phyloP scores from a whole-genome alignment of 1,140 invertebrate species.

The Zelostemma sp. region DNA sequence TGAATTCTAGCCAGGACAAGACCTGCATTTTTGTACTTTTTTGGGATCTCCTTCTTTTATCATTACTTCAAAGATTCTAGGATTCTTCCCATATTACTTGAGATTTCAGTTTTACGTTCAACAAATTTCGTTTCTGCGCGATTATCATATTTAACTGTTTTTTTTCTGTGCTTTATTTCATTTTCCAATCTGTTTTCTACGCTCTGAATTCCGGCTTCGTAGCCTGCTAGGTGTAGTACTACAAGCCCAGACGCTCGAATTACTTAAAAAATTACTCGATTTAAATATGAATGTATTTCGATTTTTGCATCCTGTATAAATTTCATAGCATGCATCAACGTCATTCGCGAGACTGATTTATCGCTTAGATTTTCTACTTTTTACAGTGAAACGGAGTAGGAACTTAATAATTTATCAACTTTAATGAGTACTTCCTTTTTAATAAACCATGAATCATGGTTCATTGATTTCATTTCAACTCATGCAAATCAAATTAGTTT shows the following conservation, averaged over 20 bases:
- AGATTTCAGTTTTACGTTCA: constrained; percentile 6
- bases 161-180: not conserved
- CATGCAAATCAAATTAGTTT: too few relatives aligned
- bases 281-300: constrained; percentile 17
- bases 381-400: not conserved
- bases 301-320: constrained; percentile 13
- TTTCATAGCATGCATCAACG: constrained; percentile 10
- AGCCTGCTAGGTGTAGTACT: constrained; percentile 5
- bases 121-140: constrained; percentile 7
- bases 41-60: not conserved
- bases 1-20: too few relatives aligned
- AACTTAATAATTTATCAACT: too few relatives aligned
- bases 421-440: too few relatives aligned
- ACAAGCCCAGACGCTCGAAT: constrained; percentile 8
- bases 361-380: not conserved
- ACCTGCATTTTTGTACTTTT: too few relatives aligned
- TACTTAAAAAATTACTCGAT: constrained; percentile 12
- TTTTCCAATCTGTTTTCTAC: constrained; percentile 4
- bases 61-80: not conserved
- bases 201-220: not conserved
- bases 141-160: not conserved
- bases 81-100: constrained; percentile 1
- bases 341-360: constrained; percentile 8
- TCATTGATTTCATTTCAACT: too few relatives aligned
- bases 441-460: too few relatives aligned